These are phyloP conservation scores for Hoplodrina blanda DNA, from an alignment of 2,888 invertebrate species.

Conservation along the genomic window DNA sequence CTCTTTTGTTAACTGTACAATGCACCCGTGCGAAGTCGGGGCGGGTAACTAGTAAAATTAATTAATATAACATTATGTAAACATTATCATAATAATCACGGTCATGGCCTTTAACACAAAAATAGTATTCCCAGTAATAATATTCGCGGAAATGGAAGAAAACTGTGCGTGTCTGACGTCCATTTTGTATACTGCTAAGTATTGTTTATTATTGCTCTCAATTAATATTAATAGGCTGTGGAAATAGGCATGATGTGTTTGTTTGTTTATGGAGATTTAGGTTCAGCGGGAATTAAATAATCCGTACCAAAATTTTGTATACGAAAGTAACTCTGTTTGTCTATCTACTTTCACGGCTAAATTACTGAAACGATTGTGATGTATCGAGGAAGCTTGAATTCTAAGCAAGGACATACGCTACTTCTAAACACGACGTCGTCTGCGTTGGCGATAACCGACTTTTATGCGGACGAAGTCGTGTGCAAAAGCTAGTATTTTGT, in stretches of 20 bases:
- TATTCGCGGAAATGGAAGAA: slow-evolving; percentile 34
- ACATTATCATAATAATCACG: slow-evolving; percentile 17
- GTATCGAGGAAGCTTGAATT: too few relatives aligned
- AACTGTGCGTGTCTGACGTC: slow-evolving; percentile 33
- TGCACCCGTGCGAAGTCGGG: too few relatives aligned
- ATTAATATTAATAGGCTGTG: slow-evolving; percentile 51
- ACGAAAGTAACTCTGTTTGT: too few relatives aligned
- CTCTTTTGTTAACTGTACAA: too few relatives aligned
- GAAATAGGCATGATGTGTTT: slow-evolving; percentile 24
- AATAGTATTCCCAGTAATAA: slow-evolving; percentile 32
- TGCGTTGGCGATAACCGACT: too few relatives aligned
- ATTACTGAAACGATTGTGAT: too few relatives aligned
- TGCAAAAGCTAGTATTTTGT: too few relatives aligned
- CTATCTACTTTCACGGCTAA: too few relatives aligned
- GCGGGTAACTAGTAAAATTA: too few relatives aligned
- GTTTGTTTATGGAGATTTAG: slow-evolving; percentile 29
- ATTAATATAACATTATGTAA: not conserved
- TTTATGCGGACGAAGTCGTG: too few relatives aligned
- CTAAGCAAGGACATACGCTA: too few relatives aligned
- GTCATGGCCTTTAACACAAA: slow-evolving; percentile 9
- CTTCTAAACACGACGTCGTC: too few relatives aligned
- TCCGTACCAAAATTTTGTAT: not conserved
- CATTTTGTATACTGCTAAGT: slow-evolving; percentile 39
- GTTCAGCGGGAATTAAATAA: not conserved
- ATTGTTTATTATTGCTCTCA: slow-evolving; percentile 54